Evolutionary conservation across 1,140 invertebrate species (phyloP).

Genomic region (Procambarus virginalis): DNA sequence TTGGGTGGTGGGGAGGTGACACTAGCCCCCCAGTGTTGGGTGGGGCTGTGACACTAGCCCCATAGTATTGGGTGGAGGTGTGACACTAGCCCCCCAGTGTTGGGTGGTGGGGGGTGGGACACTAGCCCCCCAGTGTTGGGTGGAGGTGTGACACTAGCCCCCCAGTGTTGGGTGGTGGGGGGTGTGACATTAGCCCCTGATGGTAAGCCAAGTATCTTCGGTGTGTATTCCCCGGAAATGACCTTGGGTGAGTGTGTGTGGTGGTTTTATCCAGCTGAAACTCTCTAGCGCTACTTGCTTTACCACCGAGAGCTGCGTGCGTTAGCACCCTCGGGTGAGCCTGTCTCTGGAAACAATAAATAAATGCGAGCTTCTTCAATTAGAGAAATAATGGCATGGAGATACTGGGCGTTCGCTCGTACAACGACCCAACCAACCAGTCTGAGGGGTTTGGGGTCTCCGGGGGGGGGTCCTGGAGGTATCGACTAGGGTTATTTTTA

Average conservation of each 20-base stretch:
- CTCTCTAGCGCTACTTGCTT: background rate
- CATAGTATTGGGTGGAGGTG: too few relatives aligned
- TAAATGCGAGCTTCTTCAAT: slow-evolving; percentile 16
- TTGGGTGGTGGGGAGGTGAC: too few relatives aligned
- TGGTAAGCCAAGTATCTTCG: background rate
- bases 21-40: too few relatives aligned
- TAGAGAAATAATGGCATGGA: slow-evolving; percentile 43
- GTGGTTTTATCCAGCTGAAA: background rate
- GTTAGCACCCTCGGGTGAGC: too few relatives aligned
- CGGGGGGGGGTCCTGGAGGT: slow-evolving; percentile 22
- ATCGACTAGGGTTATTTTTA: slow-evolving; percentile 59
- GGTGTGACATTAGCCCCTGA: too few relatives aligned
- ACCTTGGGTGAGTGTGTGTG: background rate
- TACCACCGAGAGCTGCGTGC: background rate
- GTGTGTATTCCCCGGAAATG: slow-evolving; percentile 9
- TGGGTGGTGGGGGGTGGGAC: too few relatives aligned
- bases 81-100: too few relatives aligned
- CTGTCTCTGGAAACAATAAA: too few relatives aligned
- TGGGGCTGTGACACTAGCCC: too few relatives aligned
- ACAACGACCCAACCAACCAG: slow-evolving; percentile 34
- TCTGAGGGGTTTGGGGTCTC: background rate
- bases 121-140: too few relatives aligned
- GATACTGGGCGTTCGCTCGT: slow-evolving; percentile 24
- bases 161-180: too few relatives aligned
- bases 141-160: too few relatives aligned